phyloP scores from a whole-genome alignment of 2,888 invertebrate species.

The Nymphalis urticae region DNA sequence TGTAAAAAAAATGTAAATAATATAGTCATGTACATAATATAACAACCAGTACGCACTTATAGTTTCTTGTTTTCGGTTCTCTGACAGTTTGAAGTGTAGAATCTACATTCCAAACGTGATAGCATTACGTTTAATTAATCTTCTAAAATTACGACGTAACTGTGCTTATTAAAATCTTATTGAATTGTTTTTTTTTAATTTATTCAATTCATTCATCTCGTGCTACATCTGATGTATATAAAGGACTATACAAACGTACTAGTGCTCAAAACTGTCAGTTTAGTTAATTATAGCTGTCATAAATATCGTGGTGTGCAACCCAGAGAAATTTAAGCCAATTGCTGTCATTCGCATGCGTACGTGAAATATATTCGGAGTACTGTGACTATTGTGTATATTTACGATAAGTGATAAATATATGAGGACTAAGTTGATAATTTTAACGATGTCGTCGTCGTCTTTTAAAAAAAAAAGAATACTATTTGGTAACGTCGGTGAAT shows the following conservation, averaged over 20 bases:
- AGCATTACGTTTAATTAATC: no score
- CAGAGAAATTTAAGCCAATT: neutral
- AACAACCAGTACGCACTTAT: no score
- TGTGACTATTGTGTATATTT: conserved; percentile 4
- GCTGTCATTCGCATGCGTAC: conserved; percentile 4
- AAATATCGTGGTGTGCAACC: neutral
- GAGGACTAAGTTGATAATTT: neutral
- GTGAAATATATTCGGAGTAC: conserved; percentile 14
- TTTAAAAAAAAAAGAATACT: no score
- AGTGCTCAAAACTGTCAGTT: neutral
- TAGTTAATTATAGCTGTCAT: conserved; percentile 8
- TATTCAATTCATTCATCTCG: neutral
- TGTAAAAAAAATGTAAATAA: no score
- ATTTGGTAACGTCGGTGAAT: no score
- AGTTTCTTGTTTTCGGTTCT: no score
- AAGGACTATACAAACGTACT: neutral
- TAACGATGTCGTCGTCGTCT: neutral
- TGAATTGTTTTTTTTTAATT: neutral
- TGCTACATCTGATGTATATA: neutral
- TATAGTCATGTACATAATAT: no score
- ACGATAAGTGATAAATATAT: neutral
- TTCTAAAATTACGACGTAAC: no score
- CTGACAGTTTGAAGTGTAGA: no score
- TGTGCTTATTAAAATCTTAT: no score
- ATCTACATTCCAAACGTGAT: no score